Percentiles rank a stretch among this genome's conserved stretches.
phyloP scores from a whole-genome alignment of 2,888 invertebrate genomes.

The Erebia ligea region DNA sequence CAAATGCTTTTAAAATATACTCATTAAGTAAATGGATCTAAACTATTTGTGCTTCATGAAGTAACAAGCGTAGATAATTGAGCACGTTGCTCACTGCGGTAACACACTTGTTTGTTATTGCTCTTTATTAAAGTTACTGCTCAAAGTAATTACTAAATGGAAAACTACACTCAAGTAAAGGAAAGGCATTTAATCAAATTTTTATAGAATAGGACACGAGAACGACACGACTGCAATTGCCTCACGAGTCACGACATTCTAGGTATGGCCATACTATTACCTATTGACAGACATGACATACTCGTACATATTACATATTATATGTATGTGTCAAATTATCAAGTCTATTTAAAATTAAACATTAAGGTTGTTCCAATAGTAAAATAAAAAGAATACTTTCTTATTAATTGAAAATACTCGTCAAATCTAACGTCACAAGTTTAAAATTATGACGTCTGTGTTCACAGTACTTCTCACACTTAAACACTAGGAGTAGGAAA shows the following conservation, averaged over 20 bases:
- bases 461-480: not conserved
- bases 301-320: no score
- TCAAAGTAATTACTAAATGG: constrained; percentile 32
- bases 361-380: no score
- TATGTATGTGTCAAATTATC: no score
- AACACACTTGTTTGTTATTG: constrained; percentile 20
- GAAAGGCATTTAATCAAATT: constrained; percentile 10
- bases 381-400: no score
- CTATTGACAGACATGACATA: no score
- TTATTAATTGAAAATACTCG: not conserved
- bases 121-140: constrained; percentile 24
- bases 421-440: not conserved
- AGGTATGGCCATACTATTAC: no score
- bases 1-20: not conserved
- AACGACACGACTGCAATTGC: not conserved
- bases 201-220: not conserved
- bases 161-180: constrained; percentile 23
- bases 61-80: constrained; percentile 9
- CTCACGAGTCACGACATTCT: not conserved
- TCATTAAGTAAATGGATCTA: constrained; percentile 3
- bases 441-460: not conserved
- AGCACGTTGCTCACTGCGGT: not conserved
- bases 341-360: no score
- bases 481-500: not conserved
- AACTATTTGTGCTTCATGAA: constrained; percentile 1